A percentile compares a stretch with the other conserved stretches of the same genome.
phyloP scores from a whole-genome alignment of 2,888 invertebrate species.

The Eupithecia exiguata region DNA sequence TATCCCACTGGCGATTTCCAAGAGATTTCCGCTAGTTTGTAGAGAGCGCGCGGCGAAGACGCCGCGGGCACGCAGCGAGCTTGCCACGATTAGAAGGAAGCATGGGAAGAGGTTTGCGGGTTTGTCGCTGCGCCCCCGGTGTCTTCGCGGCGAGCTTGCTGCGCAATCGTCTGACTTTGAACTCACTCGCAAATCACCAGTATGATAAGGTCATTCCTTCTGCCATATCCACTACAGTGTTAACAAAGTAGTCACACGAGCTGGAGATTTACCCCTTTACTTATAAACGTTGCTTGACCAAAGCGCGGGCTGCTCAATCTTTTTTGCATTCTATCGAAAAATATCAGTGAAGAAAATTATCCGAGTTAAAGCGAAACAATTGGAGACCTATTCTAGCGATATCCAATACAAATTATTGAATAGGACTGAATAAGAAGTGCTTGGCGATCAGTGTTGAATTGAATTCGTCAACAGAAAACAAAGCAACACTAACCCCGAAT shows the following conservation, averaged over 20 bases:
- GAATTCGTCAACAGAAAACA: not conserved
- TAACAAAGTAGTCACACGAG: not conserved
- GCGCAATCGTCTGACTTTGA: not conserved
- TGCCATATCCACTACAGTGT: not conserved
- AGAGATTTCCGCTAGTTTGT: not conserved
- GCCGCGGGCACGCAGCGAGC: no score
- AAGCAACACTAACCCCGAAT: no score
- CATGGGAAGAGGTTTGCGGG: no score
- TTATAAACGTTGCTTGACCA: not conserved
- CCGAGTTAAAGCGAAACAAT: not conserved
- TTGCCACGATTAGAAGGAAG: no score
- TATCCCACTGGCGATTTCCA: not conserved
- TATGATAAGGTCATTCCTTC: not conserved
- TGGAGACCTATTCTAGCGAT: not conserved
- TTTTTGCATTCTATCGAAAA: not conserved
- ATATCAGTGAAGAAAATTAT: not conserved
- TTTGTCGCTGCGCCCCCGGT: no score
- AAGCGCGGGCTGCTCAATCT: not conserved
- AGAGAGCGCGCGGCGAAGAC: no score
- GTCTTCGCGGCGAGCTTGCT: not conserved
- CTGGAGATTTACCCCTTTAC: not conserved
- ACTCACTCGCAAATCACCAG: not conserved
- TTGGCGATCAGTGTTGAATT: not conserved
- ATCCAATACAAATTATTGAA: not conserved
- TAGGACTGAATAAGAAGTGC: not conserved